These are phyloP conservation scores for Eupithecia insigniata DNA, from an alignment of 2,888 invertebrate species.

Conservation along the genomic window DNA sequence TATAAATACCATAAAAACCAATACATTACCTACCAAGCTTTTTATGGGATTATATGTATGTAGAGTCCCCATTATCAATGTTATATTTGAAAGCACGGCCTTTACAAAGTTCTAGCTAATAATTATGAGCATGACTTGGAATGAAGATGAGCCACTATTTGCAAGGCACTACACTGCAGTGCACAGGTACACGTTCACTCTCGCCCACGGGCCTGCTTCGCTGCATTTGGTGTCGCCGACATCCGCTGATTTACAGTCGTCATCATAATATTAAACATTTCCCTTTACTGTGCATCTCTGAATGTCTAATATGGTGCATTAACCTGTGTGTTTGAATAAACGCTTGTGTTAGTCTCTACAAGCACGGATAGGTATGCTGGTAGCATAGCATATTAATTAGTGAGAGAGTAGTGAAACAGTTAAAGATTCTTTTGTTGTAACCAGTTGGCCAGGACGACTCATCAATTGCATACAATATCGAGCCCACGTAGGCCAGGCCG, in stretches of 20 bases:
- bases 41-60: not conserved
- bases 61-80: not conserved
- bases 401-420: not conserved
- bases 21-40: not conserved
- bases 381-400: constrained; percentile 4
- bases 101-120: not conserved
- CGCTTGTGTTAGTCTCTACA: not conserved
- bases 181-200: constrained; percentile 57
- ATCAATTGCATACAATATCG: not conserved
- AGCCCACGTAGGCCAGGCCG: not conserved
- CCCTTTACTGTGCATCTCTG: constrained; percentile 61
- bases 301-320: constrained; percentile 51
- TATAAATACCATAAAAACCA: not conserved
- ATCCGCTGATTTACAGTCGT: constrained; percentile 73
- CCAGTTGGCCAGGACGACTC: not conserved
- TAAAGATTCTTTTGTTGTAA: not conserved
- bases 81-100: not conserved
- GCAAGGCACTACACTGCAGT: constrained; percentile 22
- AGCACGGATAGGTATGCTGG: not conserved
- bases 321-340: constrained; percentile 26
- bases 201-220: constrained; percentile 49
- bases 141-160: constrained; percentile 22
- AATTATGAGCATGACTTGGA: constrained; percentile 1
- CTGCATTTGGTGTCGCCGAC: constrained; percentile 77
- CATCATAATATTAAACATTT: constrained; percentile 67